These are phyloP conservation scores for Arvicanthis niloticus DNA, from an alignment of 2,113 vertebrate species.

Conservation along the genomic window DNA sequence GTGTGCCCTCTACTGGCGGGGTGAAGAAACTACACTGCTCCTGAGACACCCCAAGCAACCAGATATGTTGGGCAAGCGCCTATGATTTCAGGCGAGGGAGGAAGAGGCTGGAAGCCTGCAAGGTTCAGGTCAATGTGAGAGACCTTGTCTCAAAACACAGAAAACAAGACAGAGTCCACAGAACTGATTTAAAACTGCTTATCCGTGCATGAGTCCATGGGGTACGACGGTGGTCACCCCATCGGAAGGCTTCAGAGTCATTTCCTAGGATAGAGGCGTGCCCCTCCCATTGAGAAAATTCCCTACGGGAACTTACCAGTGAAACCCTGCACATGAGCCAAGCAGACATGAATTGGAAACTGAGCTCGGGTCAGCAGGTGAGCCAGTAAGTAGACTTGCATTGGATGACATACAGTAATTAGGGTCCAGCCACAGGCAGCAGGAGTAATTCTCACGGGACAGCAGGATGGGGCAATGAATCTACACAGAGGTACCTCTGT, in stretches of 20 bases:
- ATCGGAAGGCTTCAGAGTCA: accelerated
- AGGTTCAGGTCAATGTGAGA: not conserved
- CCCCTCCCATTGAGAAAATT: not conserved
- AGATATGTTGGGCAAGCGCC: too few relatives aligned
- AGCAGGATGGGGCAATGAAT: not conserved
- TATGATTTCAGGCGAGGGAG: not conserved
- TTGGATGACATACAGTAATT: not conserved
- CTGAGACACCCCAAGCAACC: not conserved
- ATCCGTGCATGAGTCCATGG: accelerated
- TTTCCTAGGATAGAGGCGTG: not conserved
- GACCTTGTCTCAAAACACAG: not conserved
- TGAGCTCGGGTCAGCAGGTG: not conserved
- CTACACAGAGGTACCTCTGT: not conserved
- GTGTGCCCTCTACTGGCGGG: not conserved
- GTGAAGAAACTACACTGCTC: not conserved
- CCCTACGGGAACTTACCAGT: not conserved
- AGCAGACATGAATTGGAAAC: accelerated
- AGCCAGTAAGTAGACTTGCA: accelerated
- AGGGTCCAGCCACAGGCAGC: not conserved
- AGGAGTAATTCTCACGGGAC: not conserved
- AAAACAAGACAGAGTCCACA: not conserved
- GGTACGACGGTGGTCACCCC: accelerated
- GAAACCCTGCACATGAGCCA: accelerated
- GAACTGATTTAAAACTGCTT: not conserved
- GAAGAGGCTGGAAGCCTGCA: not conserved